phyloP scores from a whole-genome alignment of 1,140 invertebrate species.

The Heliconius nattereri region DNA sequence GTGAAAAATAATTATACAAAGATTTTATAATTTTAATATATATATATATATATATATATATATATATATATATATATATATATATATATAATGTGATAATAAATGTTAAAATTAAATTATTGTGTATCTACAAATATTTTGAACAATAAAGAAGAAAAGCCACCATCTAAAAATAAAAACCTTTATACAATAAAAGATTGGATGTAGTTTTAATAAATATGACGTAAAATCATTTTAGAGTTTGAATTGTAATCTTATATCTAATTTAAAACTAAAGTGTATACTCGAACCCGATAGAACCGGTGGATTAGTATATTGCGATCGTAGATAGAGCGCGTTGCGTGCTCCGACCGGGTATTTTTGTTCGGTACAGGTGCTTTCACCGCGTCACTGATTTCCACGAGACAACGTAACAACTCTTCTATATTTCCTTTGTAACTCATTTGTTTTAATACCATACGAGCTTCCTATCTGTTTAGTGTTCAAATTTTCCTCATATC shows the following conservation, averaged over 20 bases:
- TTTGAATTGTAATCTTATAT: slow-evolving; percentile 10
- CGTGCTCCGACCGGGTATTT: slow-evolving; percentile 27
- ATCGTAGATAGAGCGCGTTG: slow-evolving; percentile 35
- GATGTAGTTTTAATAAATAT: neutral
- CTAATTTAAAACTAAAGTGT: slow-evolving; percentile 28
- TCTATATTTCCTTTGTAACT: slow-evolving; percentile 37
- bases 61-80: no score
- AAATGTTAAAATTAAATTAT: no score
- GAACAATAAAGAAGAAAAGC: no score
- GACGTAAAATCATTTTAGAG: neutral
- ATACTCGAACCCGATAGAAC: slow-evolving; percentile 29
- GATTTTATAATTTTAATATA: no score
- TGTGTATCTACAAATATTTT: no score
- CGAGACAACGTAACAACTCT: slow-evolving; percentile 36
- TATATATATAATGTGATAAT: no score
- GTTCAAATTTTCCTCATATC: slow-evolving; percentile 1
- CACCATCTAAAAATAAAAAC: no score
- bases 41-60: no score
- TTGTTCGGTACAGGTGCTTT: slow-evolving; percentile 37
- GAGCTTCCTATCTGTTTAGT: slow-evolving; percentile 21
- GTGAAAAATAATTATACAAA: no score
- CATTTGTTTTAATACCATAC: slow-evolving; percentile 31
- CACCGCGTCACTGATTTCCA: slow-evolving; percentile 34
- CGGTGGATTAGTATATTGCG: slow-evolving; percentile 34
- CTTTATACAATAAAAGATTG: no score